phyloP scores from a whole-genome alignment of 2,113 vertebrate species.

The Asarcornis scutulata region DNA sequence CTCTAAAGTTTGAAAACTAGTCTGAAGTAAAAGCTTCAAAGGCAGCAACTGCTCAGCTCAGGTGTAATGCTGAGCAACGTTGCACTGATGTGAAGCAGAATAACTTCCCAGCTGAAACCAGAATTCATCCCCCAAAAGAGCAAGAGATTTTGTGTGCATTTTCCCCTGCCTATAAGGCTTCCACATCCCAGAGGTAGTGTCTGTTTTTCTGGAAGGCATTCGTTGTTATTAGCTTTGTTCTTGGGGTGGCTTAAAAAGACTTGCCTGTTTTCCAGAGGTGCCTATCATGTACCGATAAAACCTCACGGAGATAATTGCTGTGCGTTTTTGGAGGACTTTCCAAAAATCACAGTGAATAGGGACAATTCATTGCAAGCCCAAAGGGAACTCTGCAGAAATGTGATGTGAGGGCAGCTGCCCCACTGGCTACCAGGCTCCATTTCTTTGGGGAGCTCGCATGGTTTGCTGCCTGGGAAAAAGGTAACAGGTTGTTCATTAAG shows the following conservation, averaged over 20 bases:
- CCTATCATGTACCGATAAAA: not conserved
- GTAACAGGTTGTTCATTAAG: slow-evolving; percentile 44
- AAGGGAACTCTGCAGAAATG: not conserved
- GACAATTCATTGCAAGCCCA: not conserved
- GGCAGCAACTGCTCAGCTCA: not conserved
- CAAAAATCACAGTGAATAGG: not conserved
- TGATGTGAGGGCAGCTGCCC: not conserved
- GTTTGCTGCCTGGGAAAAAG: slow-evolving; percentile 12
- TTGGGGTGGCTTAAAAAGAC: not conserved
- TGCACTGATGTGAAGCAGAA: not conserved
- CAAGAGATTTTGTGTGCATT: not conserved
- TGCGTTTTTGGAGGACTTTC: slow-evolving; percentile 1
- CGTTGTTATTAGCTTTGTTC: not conserved
- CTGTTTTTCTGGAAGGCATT: not conserved
- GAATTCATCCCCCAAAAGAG: not conserved
- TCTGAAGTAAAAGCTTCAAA: not conserved
- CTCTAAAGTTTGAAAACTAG: not conserved
- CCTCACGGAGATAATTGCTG: not conserved
- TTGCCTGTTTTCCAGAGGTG: not conserved
- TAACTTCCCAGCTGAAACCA: not conserved
- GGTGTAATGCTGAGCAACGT: not conserved
- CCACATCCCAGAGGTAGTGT: not conserved
- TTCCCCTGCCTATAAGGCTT: not conserved
- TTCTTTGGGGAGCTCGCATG: not conserved
- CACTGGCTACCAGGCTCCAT: not conserved